Evolutionary conservation across 2,888 invertebrate species (phyloP), one percentile per base, ranked within the genome.

Genomic region (Sesia apiformis): DNA sequence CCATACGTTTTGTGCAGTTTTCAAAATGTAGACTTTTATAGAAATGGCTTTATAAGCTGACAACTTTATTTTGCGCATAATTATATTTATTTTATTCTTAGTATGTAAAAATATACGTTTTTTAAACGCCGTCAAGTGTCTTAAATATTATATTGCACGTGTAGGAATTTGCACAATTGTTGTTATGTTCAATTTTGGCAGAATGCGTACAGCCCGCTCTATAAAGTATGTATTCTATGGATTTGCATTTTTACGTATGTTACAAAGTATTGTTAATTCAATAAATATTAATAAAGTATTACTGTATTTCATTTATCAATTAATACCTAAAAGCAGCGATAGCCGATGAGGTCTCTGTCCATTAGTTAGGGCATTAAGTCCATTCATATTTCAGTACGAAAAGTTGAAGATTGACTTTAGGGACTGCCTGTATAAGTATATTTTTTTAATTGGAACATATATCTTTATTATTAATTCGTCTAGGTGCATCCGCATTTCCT

Each of bases 231-330:
- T 71, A 78, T 72, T 64, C 63, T 70, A 71, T 70, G 74, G 72
- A 74, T 74, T 74, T 74, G 70, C 73, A 76, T 67, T 74, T 23
- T 72, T 76, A 78, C 81, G 68, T 84, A 82, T 78, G 82, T 85
- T 84, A 79, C 66, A 78, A 71, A 81, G 72, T 84, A 86, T 84
- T 84, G 85, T 87, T 85, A 84, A 72, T 78, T 76, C 78, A 86
- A 81, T 88, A 84, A 85, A 69, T 46, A 46, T 46, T 46, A 46
- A 8, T n/a, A 46, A 46, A 8, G 46, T 7, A 46, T 4, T 8
- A 3, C 23, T 46, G 46, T 23, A 23, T 23, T 23, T 23, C 23
- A 23, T 23, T 23, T 23, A 23, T 23, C 23, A 23, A 23, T 23
- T 23, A 23, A 23, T 23, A 23, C 23, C 23, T 23, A 23, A 23